Evolutionary conservation across 2,888 invertebrate species (phyloP).

Genomic region (Drosophila melanocephala): DNA sequence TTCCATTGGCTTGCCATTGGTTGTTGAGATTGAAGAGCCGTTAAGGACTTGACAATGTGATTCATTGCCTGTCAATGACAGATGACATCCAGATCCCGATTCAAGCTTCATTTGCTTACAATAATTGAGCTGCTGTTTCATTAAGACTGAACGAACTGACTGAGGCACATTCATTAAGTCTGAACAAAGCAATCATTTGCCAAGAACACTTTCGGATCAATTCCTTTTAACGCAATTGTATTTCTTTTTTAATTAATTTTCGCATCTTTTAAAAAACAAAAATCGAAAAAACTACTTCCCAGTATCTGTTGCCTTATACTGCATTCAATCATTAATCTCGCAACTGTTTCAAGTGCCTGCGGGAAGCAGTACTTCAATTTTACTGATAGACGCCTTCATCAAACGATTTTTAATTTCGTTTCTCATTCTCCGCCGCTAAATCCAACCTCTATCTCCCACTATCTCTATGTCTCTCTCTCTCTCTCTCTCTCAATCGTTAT

Average conservation of each 20-base stretch:
- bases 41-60: slow-evolving; percentile 22
- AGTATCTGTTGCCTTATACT: slow-evolving; percentile 46
- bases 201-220: slow-evolving; percentile 56
- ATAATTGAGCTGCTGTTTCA: slow-evolving; percentile 71
- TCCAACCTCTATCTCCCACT: not conserved
- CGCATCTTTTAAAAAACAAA: not conserved
- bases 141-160: slow-evolving; percentile 35
- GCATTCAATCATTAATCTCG: slow-evolving; percentile 67
- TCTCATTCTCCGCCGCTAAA: slow-evolving; percentile 18
- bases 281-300: slow-evolving; percentile 24
- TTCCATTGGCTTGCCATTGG: not conserved
- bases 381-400: slow-evolving; percentile 57
- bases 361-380: slow-evolving; percentile 34
- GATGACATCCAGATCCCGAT: slow-evolving; percentile 20
- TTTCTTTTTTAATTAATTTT: slow-evolving; percentile 71
- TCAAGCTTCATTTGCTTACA: slow-evolving; percentile 64
- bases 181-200: slow-evolving; percentile 53
- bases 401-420: slow-evolving; percentile 78
- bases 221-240: slow-evolving; percentile 36
- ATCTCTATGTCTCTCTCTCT: slow-evolving; percentile 10
- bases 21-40: not conserved
- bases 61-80: slow-evolving; percentile 27
- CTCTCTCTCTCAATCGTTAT: slow-evolving; percentile 22
- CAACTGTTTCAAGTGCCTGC: slow-evolving; percentile 49
- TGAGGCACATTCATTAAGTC: slow-evolving; percentile 32